Evolutionary conservation across 2,888 invertebrate genomes (phyloP), one percentile per base, ranked within the genome.

Genomic region (Megastigmus dorsalis): DNA sequence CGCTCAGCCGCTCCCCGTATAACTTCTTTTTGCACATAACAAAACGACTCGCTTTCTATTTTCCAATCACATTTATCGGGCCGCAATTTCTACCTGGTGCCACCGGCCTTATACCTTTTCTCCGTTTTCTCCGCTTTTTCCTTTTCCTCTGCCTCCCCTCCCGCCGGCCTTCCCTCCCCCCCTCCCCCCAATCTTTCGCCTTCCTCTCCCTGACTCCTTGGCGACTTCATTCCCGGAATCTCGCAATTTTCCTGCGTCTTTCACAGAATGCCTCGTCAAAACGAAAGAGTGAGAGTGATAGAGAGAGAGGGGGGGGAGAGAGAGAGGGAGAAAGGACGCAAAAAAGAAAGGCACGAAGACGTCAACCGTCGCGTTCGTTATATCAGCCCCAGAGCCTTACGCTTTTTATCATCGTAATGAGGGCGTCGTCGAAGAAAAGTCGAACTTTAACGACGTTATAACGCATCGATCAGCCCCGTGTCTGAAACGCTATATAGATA

Each of bases 231-330:
- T 30, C 13, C 57, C 63, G 63, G 68, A 69, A 57, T 65, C 74
- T 59, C 55, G 59, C 57, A 74, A 74, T 69, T 74, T 74, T 48
- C 74, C 65, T 30, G 41, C 55, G 54, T 26, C 26, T 26, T n/a
- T 57, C 10, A 7, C 23, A 45, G 57, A 54, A 48, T 26, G 41
- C 41, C 55, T 59, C 57, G 59, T 66, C 66, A 66, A 66, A 73
- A 66, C 48, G n/a, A n/a, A n/a, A n/a, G n/a, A n/a, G n/a, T n/a
- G n/a, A n/a, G n/a, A n/a, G n/a, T n/a, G n/a, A n/a, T n/a, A n/a
- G n/a, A n/a, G n/a, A n/a, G n/a, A n/a, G n/a, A n/a, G n/a, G n/a
- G n/a, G n/a, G n/a, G n/a, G n/a, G n/a, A n/a, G n/a, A n/a, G n/a
- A n/a, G n/a, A n/a, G n/a, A n/a, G n/a, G n/a, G n/a, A n/a, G n/a